phyloP scores from a whole-genome alignment of 37 sponge, comb jelly and placozoan species.

The Bolinopsis microptera region DNA sequence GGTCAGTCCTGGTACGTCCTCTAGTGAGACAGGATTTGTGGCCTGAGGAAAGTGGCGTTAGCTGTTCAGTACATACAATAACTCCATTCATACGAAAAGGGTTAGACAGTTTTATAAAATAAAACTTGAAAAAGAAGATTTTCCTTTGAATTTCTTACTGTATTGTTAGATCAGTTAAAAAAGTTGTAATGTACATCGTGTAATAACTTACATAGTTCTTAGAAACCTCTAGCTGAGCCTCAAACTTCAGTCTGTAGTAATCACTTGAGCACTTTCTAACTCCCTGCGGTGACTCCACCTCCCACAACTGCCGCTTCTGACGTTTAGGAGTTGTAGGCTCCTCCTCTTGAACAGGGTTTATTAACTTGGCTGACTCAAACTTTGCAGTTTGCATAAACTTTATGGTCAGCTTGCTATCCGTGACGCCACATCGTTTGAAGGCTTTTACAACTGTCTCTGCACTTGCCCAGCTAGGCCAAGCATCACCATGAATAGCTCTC shows the following conservation, averaged over 20 bases:
- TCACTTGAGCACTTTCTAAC: background rate
- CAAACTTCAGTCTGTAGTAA: background rate
- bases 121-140: too few species aligned
- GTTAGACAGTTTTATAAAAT: too few species aligned
- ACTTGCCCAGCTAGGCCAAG: background rate
- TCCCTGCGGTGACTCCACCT: background rate
- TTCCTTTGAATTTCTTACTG: too few species aligned
- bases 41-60: too few species aligned
- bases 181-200: too few species aligned
- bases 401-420: background rate
- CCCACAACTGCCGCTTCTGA: background rate
- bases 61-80: too few species aligned
- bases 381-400: background rate
- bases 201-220: background rate
- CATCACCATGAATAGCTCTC: background rate
- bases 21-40: background rate
- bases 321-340: background rate
- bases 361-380: background rate
- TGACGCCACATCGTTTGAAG: background rate
- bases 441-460: background rate
- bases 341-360: background rate
- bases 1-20: background rate
- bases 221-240: background rate
- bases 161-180: too few species aligned
- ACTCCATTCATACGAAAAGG: too few species aligned